Evolutionary conservation across 2,113 vertebrate species (phyloP).

Genomic region (Gobius niger): DNA sequence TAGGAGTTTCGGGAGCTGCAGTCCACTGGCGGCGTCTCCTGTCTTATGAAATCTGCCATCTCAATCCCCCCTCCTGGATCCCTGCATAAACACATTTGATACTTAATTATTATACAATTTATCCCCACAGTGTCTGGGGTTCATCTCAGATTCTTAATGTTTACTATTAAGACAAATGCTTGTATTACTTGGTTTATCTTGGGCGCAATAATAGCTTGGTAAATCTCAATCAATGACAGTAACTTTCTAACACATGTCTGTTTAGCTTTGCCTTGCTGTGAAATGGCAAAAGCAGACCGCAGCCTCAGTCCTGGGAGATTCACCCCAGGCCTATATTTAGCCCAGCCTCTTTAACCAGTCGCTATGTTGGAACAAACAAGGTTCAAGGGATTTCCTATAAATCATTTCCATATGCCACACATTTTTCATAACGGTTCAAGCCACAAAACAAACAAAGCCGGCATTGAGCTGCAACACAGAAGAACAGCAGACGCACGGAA

Average conservation of each 20-base stretch:
- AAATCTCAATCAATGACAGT: neutral
- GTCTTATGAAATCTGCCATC: conserved; percentile 93
- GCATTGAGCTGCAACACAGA: neutral
- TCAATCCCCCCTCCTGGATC: conserved; percentile 98
- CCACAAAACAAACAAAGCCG: conserved; percentile 27
- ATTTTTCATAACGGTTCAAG: conserved; percentile 39
- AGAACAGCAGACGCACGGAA: conserved; percentile 9
- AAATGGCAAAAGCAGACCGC: conserved; percentile 20
- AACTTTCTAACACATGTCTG: conserved; percentile 17
- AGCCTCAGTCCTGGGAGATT: conserved; percentile 23
- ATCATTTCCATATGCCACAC: conserved; percentile 57
- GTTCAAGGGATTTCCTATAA: conserved; percentile 46
- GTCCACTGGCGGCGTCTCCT: conserved; percentile 96
- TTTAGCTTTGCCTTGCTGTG: conserved; percentile 16
- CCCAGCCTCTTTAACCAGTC: conserved; percentile 49
- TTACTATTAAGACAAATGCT: neutral
- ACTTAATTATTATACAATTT: neutral
- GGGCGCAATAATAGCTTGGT: neutral
- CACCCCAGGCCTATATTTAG: conserved; percentile 53
- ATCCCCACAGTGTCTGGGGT: neutral
- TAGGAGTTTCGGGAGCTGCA: conserved; percentile 99
- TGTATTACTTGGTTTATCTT: neutral
- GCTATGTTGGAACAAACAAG: conserved; percentile 54
- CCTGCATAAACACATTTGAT: conserved; percentile 61
- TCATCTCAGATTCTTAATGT: neutral